phyloP scores from a whole-genome alignment of 1,140 invertebrate species.

The Diuraphis noxia region DNA sequence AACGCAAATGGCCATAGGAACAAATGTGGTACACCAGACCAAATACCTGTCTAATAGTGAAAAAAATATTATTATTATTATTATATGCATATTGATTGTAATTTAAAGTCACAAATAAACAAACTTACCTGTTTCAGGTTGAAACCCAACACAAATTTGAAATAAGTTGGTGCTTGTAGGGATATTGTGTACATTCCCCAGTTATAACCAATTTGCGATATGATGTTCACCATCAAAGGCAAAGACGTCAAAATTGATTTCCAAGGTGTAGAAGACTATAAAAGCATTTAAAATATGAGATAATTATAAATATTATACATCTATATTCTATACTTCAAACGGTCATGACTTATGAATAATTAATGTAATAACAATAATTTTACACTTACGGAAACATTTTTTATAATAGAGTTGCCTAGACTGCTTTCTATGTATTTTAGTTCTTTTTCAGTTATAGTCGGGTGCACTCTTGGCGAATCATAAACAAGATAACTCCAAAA shows the following conservation, averaged over 20 bases:
- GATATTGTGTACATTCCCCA: constrained; percentile 87
- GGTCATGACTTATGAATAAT: background rate
- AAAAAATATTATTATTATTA: background rate
- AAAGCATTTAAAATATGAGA: background rate
- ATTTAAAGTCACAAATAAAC: background rate
- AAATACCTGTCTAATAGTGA: constrained; percentile 65
- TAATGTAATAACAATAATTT: background rate
- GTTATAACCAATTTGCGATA: constrained; percentile 77
- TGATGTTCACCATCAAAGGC: constrained; percentile 76
- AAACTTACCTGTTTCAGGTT: constrained; percentile 73
- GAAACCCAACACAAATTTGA: constrained; percentile 81
- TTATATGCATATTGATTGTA: background rate
- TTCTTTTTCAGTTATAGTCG: constrained; percentile 74
- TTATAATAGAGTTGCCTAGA: constrained; percentile 2
- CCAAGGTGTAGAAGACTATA: constrained; percentile 71
- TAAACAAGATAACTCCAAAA: constrained; percentile 76
- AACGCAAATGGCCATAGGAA: constrained; percentile 68
- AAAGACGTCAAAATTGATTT: constrained; percentile 70
- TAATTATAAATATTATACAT: constrained; percentile 16
- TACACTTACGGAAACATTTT: background rate
- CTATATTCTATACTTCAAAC: too few species aligned
- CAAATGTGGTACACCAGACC: constrained; percentile 70
- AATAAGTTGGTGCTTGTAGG: constrained; percentile 82
- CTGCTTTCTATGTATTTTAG: constrained; percentile 63
- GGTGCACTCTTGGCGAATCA: constrained; percentile 77